phyloP scores from a whole-genome alignment of 2,888 invertebrate species.

The Drosophila tanythrix region DNA sequence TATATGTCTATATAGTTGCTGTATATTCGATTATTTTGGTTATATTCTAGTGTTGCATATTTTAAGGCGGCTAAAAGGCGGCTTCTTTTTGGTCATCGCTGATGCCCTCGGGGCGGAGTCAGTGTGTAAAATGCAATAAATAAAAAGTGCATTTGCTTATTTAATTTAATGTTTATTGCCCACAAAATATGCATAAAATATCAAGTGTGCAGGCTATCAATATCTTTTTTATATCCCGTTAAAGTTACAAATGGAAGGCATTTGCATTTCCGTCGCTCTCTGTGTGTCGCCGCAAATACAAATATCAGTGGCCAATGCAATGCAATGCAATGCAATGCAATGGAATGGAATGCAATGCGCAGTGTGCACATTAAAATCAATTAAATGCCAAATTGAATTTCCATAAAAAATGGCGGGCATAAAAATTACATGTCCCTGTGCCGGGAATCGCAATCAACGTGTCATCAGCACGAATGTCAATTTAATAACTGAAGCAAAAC shows the following conservation, averaged over 20 bases:
- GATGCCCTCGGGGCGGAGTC: constrained; percentile 28
- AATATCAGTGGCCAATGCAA: constrained; percentile 32
- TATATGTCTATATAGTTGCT: not conserved
- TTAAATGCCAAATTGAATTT: constrained; percentile 81
- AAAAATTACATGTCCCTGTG: constrained; percentile 78
- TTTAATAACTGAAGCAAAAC: constrained; percentile 67
- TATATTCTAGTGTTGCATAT: constrained; percentile 57
- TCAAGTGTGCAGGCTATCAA: constrained; percentile 56
- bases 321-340: not conserved
- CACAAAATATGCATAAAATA: constrained; percentile 80
- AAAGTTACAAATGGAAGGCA: constrained; percentile 31
- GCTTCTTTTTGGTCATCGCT: not conserved
- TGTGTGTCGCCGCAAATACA: constrained; percentile 40
- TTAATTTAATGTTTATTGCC: constrained; percentile 79
- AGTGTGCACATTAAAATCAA: constrained; percentile 77
- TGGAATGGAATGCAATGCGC: constrained; percentile 25
- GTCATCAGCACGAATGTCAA: constrained; percentile 72
- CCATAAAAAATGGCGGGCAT: constrained; percentile 70
- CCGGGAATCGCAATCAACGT: constrained; percentile 80
- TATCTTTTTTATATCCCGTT: constrained; percentile 30
- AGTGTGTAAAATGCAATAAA: constrained; percentile 65
- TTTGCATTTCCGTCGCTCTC: constrained; percentile 61
- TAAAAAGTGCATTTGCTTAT: constrained; percentile 74
- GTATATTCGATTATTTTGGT: constrained; percentile 1
- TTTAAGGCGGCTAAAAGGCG: constrained; percentile 48